Percentiles rank a stretch among this genome's conserved stretches.
These are phyloP conservation scores for Nebria ingens DNA, from an alignment of 1,140 invertebrate species.

Conservation along the genomic window DNA sequence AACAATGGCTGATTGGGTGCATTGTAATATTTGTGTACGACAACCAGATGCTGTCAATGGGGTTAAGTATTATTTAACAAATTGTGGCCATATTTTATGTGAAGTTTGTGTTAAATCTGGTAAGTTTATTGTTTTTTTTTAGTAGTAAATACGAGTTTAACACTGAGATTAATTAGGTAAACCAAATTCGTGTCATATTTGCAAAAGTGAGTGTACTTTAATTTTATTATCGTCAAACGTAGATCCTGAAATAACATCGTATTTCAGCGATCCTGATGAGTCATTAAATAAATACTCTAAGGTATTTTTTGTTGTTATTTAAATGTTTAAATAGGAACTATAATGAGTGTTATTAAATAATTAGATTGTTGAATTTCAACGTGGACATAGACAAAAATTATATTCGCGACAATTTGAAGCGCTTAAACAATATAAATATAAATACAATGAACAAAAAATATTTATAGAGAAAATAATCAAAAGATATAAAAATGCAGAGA, in stretches of 20 bases:
- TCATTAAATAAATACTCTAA: background rate
- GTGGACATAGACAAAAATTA: background rate
- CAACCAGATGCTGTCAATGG: too few species aligned
- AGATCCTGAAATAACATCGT: background rate
- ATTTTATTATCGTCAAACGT: background rate
- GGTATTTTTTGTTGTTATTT: background rate
- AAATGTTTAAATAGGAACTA: background rate
- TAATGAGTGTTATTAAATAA: background rate
- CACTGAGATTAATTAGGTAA: background rate
- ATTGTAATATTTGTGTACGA: background rate
- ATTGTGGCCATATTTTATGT: background rate
- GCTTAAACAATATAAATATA: background rate
- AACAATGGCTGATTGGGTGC: background rate
- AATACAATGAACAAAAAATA: background rate
- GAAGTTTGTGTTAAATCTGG: background rate
- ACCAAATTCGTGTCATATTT: background rate
- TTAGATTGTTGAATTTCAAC: background rate
- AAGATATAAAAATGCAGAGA: background rate
- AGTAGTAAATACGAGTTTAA: background rate
- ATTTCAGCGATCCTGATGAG: background rate
- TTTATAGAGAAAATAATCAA: constrained; percentile 1
- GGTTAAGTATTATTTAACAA: too few species aligned
- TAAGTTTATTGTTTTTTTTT: background rate
- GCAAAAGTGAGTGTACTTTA: background rate
- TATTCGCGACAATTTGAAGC: background rate